Conservation (phyloP, 35 echinoderm and acorn worm species). For the Apostichopus japonicus region DNA sequence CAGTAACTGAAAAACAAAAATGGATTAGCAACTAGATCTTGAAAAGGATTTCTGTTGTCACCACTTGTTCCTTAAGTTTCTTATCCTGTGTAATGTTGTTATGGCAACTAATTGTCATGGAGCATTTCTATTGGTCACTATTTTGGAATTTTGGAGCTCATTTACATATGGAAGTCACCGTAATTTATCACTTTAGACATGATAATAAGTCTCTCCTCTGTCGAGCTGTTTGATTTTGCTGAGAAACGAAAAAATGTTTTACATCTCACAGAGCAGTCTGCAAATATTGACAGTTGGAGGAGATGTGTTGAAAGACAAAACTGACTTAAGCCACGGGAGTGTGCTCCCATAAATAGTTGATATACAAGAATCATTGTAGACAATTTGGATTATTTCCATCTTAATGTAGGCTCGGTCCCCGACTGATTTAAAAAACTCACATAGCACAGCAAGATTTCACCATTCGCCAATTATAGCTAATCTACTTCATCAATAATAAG, state of each 20-base stretch:
- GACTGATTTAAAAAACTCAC: no score
- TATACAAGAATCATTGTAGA: background rate
- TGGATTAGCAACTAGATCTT: no score
- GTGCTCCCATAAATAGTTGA: background rate
- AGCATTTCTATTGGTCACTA: constrained; percentile 3
- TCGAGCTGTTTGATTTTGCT: background rate
- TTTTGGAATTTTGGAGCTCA: background rate
- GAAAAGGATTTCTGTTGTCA: background rate
- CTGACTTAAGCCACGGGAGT: background rate
- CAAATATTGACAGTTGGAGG: constrained; percentile 5
- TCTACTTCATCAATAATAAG: no score
- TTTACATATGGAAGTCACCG: background rate
- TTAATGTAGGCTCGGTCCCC: no score
- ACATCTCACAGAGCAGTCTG: background rate
- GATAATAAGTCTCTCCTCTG: background rate
- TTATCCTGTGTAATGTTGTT: background rate
- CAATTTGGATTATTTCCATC: no score
- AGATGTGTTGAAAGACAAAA: background rate
- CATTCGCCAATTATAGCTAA: no score
- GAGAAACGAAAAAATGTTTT: constrained; percentile 1
- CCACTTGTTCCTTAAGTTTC: background rate
- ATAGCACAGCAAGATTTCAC: no score
- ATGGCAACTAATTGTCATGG: background rate
- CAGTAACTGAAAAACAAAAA: no score
- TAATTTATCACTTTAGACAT: background rate